A percentile compares a stretch with the other conserved stretches of the same genome.
Evolutionary conservation across 2,797 vertebrate species (phyloP).

Genomic region (Zenarchopterus dispar): DNA sequence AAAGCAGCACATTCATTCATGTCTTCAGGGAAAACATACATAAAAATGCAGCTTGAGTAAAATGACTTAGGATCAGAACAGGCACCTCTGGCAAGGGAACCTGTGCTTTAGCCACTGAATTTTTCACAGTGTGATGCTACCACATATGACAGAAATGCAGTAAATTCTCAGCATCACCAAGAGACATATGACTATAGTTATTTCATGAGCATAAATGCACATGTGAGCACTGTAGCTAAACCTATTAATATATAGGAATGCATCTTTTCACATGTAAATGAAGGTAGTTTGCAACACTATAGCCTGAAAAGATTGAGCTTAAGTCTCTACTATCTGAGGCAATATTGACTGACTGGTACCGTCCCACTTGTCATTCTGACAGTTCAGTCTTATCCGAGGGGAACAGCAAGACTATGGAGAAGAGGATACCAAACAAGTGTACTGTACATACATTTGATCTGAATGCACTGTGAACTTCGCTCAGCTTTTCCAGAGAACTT

Average conservation of each 20-base stretch:
- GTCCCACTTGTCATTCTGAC: constrained; percentile 58
- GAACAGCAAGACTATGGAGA: constrained; percentile 41
- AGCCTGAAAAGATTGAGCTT: neutral
- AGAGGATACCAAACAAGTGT: constrained; percentile 22
- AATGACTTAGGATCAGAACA: constrained; percentile 55
- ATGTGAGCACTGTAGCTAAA: neutral
- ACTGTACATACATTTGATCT: constrained; percentile 37
- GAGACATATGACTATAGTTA: neutral
- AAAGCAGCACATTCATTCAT: constrained; percentile 50
- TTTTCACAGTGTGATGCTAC: constrained; percentile 38
- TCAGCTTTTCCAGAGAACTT: too few species aligned
- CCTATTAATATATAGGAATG: too few species aligned
- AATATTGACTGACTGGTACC: constrained; percentile 30
- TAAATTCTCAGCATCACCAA: neutral
- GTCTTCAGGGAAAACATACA: constrained; percentile 49
- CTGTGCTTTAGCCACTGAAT: constrained; percentile 26
- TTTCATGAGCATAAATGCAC: neutral
- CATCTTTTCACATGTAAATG: neutral
- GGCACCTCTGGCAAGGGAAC: constrained; percentile 49
- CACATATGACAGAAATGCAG: constrained; percentile 20
- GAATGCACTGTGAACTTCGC: constrained; percentile 16
- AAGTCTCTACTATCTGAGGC: constrained; percentile 25
- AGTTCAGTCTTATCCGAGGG: constrained; percentile 48
- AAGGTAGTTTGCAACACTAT: neutral
- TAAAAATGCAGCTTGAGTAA: constrained; percentile 53